Evolutionary conservation across 2,888 invertebrate species (phyloP).

Genomic region (Petrolisthes manimaculis): DNA sequence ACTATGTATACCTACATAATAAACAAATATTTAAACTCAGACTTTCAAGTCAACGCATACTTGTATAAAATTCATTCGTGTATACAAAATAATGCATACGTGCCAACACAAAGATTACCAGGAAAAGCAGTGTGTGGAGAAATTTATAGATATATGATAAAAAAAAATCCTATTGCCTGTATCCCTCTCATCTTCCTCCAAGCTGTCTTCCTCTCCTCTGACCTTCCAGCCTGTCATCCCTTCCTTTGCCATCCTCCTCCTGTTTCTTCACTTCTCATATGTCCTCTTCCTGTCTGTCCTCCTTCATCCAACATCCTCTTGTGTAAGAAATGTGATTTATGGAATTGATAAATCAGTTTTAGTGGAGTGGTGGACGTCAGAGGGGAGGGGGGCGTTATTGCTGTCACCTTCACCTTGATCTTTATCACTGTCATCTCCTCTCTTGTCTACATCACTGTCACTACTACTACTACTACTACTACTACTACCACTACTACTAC

Average conservation of each 20-base stretch:
- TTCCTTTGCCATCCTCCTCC: neutral
- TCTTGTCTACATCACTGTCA: neutral
- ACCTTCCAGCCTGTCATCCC: neutral
- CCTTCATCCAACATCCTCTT: conserved; percentile 13
- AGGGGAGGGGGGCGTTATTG: neutral
- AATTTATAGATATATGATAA: too few relatives aligned
- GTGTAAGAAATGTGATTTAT: conserved; percentile 38
- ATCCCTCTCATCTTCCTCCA: conserved; percentile 6
- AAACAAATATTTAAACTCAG: too few relatives aligned
- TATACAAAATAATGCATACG: too few relatives aligned
- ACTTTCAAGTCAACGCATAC: too few relatives aligned
- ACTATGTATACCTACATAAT: too few relatives aligned
- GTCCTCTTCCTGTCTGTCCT: neutral
- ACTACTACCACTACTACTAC: conserved; percentile 14
- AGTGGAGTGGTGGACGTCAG: neutral
- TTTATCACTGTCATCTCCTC: neutral
- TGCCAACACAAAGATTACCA: too few relatives aligned
- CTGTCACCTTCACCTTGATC: neutral
- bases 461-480: conserved; percentile 31
- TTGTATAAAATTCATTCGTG: too few relatives aligned
- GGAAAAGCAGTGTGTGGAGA: too few relatives aligned
- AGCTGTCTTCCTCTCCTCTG: conserved; percentile 7
- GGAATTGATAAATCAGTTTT: conserved; percentile 42
- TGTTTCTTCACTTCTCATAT: neutral
- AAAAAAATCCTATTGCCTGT: too few relatives aligned